A percentile compares a stretch with the other conserved stretches of the same genome.
phyloP scores from a whole-genome alignment of 2,797 vertebrate genomes.

The Characodon lateralis region DNA sequence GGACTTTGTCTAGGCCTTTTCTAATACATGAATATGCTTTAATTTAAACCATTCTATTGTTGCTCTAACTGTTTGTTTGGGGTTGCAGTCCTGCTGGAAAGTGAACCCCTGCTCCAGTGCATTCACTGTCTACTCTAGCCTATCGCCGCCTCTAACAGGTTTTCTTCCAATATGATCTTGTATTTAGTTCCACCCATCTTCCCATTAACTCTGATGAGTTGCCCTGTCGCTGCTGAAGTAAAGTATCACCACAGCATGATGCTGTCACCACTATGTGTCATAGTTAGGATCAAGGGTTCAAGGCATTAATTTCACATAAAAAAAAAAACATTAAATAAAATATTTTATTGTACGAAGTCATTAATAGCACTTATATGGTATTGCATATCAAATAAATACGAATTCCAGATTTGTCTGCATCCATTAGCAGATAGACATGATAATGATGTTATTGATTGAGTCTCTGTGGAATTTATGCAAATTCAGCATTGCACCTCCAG shows the following conservation, averaged over 20 bases:
- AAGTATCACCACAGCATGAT: not conserved
- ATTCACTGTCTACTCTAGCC: not conserved
- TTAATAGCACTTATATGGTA: too few species aligned
- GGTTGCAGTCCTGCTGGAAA: not conserved
- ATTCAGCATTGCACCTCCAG: constrained; percentile 2
- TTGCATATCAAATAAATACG: constrained; percentile 9
- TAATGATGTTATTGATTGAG: constrained; percentile 27
- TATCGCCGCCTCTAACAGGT: not conserved
- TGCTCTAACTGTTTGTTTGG: not conserved
- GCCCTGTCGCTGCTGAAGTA: not conserved
- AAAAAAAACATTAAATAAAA: not conserved
- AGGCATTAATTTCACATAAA: not conserved
- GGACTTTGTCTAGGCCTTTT: not conserved
- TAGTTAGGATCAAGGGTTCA: not conserved
- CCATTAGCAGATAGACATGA: constrained; percentile 25
- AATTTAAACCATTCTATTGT: not conserved
- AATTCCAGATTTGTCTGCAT: constrained; percentile 26
- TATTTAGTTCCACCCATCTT: not conserved
- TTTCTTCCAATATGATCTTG: not conserved
- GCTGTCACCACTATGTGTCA: not conserved
- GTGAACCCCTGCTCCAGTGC: not conserved
- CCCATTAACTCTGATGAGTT: not conserved
- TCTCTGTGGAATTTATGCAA: constrained; percentile 28
- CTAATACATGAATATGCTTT: not conserved
- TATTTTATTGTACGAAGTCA: too few species aligned